A percentile compares a stretch with the other conserved stretches of the same genome.
These are phyloP conservation scores for Oreochromis spilurus DNA, from an alignment of 2,113 vertebrate genomes.

Conservation along the genomic window DNA sequence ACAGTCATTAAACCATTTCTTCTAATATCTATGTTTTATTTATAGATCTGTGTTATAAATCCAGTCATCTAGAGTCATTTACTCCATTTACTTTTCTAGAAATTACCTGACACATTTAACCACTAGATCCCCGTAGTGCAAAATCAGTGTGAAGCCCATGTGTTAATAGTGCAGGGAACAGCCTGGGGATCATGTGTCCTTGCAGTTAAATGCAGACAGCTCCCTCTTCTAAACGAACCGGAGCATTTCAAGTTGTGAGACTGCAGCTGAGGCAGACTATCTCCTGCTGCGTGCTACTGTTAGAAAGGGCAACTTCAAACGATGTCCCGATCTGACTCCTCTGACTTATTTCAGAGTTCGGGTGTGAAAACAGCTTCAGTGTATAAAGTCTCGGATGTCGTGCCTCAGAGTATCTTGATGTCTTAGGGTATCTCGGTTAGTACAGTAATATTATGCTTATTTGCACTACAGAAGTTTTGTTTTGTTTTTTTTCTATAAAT, in stretches of 20 bases:
- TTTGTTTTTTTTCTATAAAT: background rate
- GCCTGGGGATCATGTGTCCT: background rate
- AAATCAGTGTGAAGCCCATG: background rate
- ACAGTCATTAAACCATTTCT: background rate
- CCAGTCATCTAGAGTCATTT: background rate
- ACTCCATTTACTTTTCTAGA: background rate
- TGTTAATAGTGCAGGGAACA: background rate
- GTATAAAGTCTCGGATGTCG: background rate
- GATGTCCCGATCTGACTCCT: background rate
- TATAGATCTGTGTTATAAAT: background rate
- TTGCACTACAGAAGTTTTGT: background rate
- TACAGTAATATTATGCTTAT: background rate
- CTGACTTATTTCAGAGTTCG: background rate
- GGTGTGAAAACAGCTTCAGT: background rate
- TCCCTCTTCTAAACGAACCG: background rate
- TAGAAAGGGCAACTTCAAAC: background rate
- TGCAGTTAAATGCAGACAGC: background rate
- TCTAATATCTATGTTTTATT: background rate
- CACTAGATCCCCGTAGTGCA: background rate
- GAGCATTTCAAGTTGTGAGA: background rate
- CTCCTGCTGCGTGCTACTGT: background rate
- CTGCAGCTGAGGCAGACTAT: background rate
- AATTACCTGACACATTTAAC: background rate
- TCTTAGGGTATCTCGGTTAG: background rate
- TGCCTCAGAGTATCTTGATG: background rate